These are phyloP conservation scores for Muscidifurax raptorellus DNA, from an alignment of 1,140 invertebrate genomes.

Conservation along the genomic window DNA sequence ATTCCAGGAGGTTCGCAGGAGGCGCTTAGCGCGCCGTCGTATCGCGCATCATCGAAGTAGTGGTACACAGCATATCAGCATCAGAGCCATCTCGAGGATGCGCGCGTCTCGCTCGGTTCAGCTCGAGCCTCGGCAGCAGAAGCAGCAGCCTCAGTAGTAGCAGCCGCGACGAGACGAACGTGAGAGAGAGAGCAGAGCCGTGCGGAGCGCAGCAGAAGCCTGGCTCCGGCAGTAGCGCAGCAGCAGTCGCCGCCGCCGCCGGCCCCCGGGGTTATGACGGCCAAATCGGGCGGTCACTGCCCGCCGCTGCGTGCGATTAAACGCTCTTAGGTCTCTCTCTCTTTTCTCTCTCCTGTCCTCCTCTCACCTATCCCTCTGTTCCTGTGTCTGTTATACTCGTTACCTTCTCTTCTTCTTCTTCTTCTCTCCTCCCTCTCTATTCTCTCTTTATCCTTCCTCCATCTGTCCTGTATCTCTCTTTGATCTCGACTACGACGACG, in stretches of 20 bases:
- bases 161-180: not conserved
- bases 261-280: conserved; percentile 65
- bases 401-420: not conserved
- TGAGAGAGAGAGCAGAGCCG: not conserved
- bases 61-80: not conserved
- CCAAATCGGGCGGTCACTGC: conserved; percentile 64
- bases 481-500: not conserved
- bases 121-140: not conserved
- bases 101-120: not conserved
- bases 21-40: not conserved
- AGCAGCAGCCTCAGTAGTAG: not conserved
- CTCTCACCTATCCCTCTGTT: not conserved
- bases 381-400: not conserved
- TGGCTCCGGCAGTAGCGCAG: not conserved
- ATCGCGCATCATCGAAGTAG: not conserved
- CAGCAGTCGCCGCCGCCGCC: not conserved
- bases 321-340: not conserved
- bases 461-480: not conserved
- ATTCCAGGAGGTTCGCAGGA: not conserved
- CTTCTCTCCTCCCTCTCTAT: not conserved
- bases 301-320: not conserved
- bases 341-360: not conserved
- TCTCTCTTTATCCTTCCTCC: not conserved
- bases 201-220: not conserved
- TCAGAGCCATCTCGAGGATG: not conserved